phyloP scores from a whole-genome alignment of 2,797 vertebrate species.

The Oreonectes daqikongensis region DNA sequence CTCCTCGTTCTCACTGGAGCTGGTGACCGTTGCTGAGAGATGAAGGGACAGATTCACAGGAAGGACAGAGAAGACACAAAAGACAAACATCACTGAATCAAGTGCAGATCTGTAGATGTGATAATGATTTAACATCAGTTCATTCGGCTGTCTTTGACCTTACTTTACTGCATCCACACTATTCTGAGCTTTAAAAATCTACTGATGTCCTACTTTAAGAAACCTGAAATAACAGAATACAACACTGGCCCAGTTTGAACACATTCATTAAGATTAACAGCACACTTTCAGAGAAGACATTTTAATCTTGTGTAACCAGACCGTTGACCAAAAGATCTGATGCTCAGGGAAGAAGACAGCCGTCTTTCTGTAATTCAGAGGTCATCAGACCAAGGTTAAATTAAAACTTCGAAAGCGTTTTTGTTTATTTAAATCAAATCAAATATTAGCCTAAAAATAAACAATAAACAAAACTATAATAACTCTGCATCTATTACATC shows the following conservation, averaged over 20 bases:
- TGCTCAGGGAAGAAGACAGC: too few relatives aligned
- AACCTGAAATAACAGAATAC: conserved; percentile 71
- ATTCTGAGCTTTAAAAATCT: conserved; percentile 47
- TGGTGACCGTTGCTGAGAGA: conserved; percentile 88
- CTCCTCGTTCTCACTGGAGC: conserved; percentile 97
- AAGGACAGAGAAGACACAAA: conserved; percentile 28
- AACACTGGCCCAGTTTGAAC: conserved; percentile 80
- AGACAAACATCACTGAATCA: neutral
- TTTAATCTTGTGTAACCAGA: neutral
- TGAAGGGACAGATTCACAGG: conserved; percentile 9
- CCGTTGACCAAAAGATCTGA: neutral
- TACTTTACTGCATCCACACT: conserved; percentile 41
- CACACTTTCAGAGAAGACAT: conserved; percentile 14
- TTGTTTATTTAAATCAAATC: too few relatives aligned
- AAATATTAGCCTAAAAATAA: too few relatives aligned
- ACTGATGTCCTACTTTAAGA: conserved; percentile 58
- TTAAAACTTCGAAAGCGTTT: too few relatives aligned
- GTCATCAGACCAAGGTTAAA: too few relatives aligned
- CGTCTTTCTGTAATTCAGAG: too few relatives aligned
- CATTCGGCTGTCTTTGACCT: conserved; percentile 24
- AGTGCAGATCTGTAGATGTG: neutral
- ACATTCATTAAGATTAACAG: conserved; percentile 36
- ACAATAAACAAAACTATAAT: too few relatives aligned
- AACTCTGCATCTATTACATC: too few relatives aligned
- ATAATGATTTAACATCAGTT: conserved; percentile 2